Percentiles rank a stretch among this genome's conserved stretches.
These are phyloP conservation scores for Rousettus leschenaultii DNA, from an alignment of 2,113 vertebrate species.

Conservation along the genomic window DNA sequence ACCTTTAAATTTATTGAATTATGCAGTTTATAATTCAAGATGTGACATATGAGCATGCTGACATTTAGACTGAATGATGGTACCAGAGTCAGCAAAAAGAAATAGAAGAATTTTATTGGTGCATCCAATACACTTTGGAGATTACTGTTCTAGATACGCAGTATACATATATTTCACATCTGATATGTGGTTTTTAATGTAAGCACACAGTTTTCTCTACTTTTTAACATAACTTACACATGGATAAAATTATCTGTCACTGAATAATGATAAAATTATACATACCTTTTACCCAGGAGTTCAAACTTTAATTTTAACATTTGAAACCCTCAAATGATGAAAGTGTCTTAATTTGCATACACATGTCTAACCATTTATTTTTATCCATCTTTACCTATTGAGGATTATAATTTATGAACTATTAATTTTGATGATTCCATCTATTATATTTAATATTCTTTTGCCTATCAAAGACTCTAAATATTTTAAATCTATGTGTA, in stretches of 20 bases:
- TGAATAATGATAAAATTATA: background rate
- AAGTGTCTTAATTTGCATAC: background rate
- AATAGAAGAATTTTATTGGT: background rate
- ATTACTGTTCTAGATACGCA: background rate
- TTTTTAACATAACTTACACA: background rate
- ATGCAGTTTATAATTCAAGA: background rate
- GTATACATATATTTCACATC: background rate
- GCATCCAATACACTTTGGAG: background rate
- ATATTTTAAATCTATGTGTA: constrained; percentile 76
- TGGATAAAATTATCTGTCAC: background rate
- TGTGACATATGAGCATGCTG: background rate
- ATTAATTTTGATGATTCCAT: background rate
- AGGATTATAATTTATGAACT: background rate
- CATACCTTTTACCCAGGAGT: constrained; percentile 32
- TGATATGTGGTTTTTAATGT: background rate
- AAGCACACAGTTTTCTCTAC: background rate
- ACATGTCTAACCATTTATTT: background rate
- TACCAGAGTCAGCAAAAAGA: background rate
- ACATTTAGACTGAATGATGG: background rate
- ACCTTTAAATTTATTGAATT: constrained; percentile 22
- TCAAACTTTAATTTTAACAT: constrained; percentile 20
- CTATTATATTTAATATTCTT: background rate
- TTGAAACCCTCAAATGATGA: background rate
- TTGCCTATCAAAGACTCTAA: constrained; percentile 8
- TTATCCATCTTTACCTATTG: background rate